Conservation (phyloP, 1,140 invertebrate species). For the Panagrolaimus sp. region DNA sequence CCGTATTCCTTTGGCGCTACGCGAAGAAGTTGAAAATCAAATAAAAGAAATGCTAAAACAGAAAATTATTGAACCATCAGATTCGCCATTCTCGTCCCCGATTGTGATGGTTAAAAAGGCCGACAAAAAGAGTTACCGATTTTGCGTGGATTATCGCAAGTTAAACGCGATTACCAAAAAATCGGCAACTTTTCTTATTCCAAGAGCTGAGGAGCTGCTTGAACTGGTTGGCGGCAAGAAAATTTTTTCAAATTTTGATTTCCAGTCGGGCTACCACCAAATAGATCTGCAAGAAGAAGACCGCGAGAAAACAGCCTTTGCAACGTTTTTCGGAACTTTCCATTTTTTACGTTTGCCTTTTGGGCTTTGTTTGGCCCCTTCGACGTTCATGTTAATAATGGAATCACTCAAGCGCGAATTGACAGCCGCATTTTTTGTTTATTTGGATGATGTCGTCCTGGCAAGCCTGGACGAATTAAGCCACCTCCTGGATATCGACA, state of each 20-base stretch:
- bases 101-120: background rate
- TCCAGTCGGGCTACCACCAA: slow-evolving; percentile 10
- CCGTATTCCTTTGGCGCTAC: slow-evolving; percentile 20
- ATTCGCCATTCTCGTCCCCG: slow-evolving; percentile 10
- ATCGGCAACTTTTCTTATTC: background rate
- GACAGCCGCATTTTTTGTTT: slow-evolving; percentile 25
- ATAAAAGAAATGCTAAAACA: slow-evolving; percentile 21
- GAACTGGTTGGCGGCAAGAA: background rate
- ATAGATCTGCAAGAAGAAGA: background rate
- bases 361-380: slow-evolving; percentile 14
- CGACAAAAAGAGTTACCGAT: background rate
- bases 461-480: slow-evolving; percentile 11
- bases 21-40: slow-evolving; percentile 19
- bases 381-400: slow-evolving; percentile 14
- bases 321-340: slow-evolving; percentile 6
- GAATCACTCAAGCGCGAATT: slow-evolving; percentile 21
- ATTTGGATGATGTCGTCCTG: slow-evolving; percentile 30
- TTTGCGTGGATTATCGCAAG: background rate
- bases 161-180: background rate
- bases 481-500: slow-evolving; percentile 23
- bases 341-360: slow-evolving; percentile 16
- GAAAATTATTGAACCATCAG: slow-evolving; percentile 21
- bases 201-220: background rate
- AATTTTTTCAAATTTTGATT: background rate
- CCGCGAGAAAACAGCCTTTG: slow-evolving; percentile 11